Evolutionary conservation across 2,797 vertebrate genomes (phyloP), one percentile per base, ranked within the genome.

Genomic region (Caiman crocodilus): DNA sequence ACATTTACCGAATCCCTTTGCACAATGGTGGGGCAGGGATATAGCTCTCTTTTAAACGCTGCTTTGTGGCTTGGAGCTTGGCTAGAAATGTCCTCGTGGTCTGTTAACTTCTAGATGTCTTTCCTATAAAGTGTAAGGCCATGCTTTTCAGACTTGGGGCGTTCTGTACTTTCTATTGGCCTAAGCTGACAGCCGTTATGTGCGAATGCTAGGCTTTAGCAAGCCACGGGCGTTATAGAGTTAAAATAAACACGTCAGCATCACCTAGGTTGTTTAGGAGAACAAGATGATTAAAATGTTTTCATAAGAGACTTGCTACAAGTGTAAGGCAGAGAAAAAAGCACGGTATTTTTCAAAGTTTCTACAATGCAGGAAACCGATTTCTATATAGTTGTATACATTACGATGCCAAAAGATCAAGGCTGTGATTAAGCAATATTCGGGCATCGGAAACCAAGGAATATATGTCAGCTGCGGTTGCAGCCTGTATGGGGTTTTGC

Each of bases 181-280:
- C 55, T 1, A 13, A 15, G 23, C n/a, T 6, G n/a, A 8, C 65
- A 12, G 17, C 25, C 2, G 13, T 21, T 30, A 17, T 3, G 65
- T 11, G 32, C 4, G 17, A 0, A 3, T 5, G 61, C 65, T 18
- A 8, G 5, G 28, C 6, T 1, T 61, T 6, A 1, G 35, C 1
- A 7, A 20, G 3, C 20, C 30, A 5, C 0, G 12, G 30, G 5
- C 1, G 28, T 0, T 14, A 63, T 7, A 58, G 56, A n/a, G 75
- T 57, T 23, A 58, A 20, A 30, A 32, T 32, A 69, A 30, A 69
- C 42, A 32, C 18, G 1, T 32, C 65, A 30, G 17, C 20, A 0
- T 2, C 16, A 7, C 1, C 28, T 1, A 14, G 32, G 63, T 35
- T 77, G 35, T 61, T 59, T 20, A 20, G 75, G 25, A 59, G 73